Conservation (phyloP, 92 coral and sea anemone genomes). For the Hydrozoanthus gracilis region DNA sequence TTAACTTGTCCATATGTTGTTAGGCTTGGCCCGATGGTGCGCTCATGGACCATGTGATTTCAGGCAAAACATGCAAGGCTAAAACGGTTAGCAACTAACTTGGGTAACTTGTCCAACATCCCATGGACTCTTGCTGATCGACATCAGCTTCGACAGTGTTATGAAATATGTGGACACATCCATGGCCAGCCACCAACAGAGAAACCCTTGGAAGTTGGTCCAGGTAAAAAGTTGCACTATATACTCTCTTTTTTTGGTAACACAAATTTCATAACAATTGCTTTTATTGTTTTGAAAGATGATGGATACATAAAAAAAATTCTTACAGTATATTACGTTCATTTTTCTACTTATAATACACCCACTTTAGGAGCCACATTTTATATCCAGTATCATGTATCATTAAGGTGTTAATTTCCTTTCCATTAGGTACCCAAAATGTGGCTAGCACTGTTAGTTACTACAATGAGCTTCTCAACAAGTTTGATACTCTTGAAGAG, state of each 20-base stretch:
- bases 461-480: neutral
- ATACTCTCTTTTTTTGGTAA: neutral
- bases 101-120: slow-evolving; percentile 61
- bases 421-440: neutral
- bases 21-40: slow-evolving; percentile 74
- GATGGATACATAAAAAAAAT: neutral
- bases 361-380: neutral
- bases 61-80: slow-evolving; percentile 65
- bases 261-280: too few species aligned
- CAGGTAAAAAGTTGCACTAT: slow-evolving; percentile 38
- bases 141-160: slow-evolving; percentile 62
- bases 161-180: slow-evolving; percentile 54
- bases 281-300: neutral
- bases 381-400: neutral
- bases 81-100: slow-evolving; percentile 55
- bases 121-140: slow-evolving; percentile 64
- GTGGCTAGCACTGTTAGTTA: neutral
- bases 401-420: neutral
- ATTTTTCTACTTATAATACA: neutral
- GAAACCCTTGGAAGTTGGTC: slow-evolving; percentile 67
- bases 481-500: neutral
- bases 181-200: slow-evolving; percentile 54
- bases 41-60: slow-evolving; percentile 69
- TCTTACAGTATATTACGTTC: too few species aligned
- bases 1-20: neutral